Conservation (phyloP, 1,140 invertebrate genomes). For the Drosophila hydei region DNA sequence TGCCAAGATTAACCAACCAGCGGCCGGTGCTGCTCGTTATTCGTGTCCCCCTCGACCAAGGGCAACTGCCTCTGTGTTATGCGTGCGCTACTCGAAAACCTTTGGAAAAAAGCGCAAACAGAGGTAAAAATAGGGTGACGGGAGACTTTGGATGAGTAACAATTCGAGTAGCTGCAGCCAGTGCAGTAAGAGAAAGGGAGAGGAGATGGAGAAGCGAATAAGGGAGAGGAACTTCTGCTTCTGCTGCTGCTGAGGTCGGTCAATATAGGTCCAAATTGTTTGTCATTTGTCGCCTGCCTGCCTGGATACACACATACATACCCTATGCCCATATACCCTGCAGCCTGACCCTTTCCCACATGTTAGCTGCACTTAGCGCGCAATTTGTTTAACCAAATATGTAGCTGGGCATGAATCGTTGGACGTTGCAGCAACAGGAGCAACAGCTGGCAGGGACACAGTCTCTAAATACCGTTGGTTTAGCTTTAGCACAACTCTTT, state of each 20-base stretch:
- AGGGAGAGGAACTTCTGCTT: conserved; percentile 10
- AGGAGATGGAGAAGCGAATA: neutral
- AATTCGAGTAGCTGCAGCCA: conserved; percentile 10
- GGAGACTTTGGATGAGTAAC: conserved; percentile 1
- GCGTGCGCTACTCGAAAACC: conserved; percentile 58
- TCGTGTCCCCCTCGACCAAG: neutral
- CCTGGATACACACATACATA: neutral
- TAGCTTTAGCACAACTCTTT: conserved; percentile 47
- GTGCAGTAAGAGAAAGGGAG: neutral
- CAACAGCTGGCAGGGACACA: conserved; percentile 45
- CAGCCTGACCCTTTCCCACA: conserved; percentile 1
- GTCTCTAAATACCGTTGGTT: conserved; percentile 48
- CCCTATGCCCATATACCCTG: neutral
- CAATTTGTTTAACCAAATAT: conserved; percentile 72
- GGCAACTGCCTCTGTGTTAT: conserved; percentile 15
- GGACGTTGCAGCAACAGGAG: neutral
- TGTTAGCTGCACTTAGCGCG: conserved; percentile 50
- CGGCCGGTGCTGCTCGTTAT: neutral
- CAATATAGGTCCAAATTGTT: conserved; percentile 68
- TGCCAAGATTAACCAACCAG: conserved; percentile 38
- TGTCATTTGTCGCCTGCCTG: conserved; percentile 28
- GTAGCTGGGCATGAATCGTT: conserved; percentile 66
- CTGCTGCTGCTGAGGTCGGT: conserved; percentile 51
- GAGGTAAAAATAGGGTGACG: conserved; percentile 47
- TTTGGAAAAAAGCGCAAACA: conserved; percentile 56